Evolutionary conservation across 2,888 invertebrate species (phyloP).

Genomic region (Physocephala rufipes): DNA sequence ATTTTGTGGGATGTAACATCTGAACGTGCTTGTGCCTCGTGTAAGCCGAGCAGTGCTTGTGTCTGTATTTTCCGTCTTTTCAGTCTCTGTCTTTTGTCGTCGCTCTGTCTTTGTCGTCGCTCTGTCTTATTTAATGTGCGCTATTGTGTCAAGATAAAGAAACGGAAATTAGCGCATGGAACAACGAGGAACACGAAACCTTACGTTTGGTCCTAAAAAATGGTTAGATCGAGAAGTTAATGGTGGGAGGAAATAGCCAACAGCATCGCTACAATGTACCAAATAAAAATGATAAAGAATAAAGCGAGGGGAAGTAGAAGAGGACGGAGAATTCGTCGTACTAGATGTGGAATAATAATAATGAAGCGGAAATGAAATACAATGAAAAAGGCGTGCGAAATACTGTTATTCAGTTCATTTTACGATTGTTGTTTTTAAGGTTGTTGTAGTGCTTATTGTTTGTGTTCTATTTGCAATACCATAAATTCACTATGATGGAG

Average conservation of each 20-base stretch:
- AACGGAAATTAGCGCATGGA: constrained; percentile 63
- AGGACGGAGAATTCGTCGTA: neutral
- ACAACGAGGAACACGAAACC: constrained; percentile 29
- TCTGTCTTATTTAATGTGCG: constrained; percentile 58
- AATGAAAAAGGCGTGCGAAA: constrained; percentile 42
- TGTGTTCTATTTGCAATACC: neutral
- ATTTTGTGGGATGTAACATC: neutral
- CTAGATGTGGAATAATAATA: constrained; percentile 46
- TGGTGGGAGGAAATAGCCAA: constrained; percentile 39
- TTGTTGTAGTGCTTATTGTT: neutral
- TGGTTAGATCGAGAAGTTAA: constrained; percentile 36
- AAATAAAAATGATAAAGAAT: constrained; percentile 46
- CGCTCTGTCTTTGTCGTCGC: constrained; percentile 6
- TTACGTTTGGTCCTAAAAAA: constrained; percentile 34
- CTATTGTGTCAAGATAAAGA: constrained; percentile 65
- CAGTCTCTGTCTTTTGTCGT: constrained; percentile 24
- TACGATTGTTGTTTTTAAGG: neutral
- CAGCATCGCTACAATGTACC: constrained; percentile 39
- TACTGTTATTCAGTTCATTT: neutral
- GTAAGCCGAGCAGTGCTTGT: constrained; percentile 5
- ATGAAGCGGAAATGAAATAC: constrained; percentile 59
- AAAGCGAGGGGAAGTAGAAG: constrained; percentile 19
- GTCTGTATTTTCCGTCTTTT: too few species aligned
- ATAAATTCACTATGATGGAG: neutral
- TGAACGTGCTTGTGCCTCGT: neutral